phyloP scores from a whole-genome alignment of 2,888 invertebrate species.

The Ophion costatus region DNA sequence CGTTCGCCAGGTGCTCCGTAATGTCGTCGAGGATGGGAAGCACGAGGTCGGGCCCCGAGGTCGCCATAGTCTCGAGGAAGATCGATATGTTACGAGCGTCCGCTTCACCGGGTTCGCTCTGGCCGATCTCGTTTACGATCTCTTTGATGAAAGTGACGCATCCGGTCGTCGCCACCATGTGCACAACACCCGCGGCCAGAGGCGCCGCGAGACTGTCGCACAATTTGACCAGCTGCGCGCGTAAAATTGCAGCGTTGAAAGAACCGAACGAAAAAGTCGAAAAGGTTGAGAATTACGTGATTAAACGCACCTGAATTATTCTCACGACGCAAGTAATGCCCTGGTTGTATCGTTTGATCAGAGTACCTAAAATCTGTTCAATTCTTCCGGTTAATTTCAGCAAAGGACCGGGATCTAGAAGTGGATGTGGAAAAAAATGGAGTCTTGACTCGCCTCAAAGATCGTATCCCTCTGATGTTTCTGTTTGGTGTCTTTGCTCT shows the following conservation, averaged over 20 bases:
- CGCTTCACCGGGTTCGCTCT: slow-evolving; percentile 86
- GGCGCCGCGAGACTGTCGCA: slow-evolving; percentile 89
- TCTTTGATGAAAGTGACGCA: slow-evolving; percentile 89
- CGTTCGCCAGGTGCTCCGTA: slow-evolving; percentile 76
- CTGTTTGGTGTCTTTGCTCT: slow-evolving; percentile 86
- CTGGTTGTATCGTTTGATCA: slow-evolving; percentile 94
- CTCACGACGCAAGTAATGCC: slow-evolving; percentile 91
- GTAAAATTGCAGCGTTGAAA: not conserved
- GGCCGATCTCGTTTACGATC: slow-evolving; percentile 90
- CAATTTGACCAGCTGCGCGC: slow-evolving; percentile 88
- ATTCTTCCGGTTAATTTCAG: not conserved
- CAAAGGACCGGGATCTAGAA: not conserved
- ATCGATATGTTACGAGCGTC: slow-evolving; percentile 80
- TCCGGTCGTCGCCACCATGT: slow-evolving; percentile 88
- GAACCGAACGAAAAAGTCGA: not conserved
- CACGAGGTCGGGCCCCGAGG: slow-evolving; percentile 73
- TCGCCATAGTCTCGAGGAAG: slow-evolving; percentile 78
- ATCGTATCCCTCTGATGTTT: slow-evolving; percentile 89
- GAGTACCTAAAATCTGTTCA: slow-evolving; percentile 91
- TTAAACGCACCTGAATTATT: slow-evolving; percentile 85
- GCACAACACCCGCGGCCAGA: slow-evolving; percentile 89
- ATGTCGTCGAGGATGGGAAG: slow-evolving; percentile 78
- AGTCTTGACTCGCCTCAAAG: slow-evolving; percentile 77
- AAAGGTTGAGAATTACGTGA: not conserved
- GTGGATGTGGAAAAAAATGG: not conserved